These are phyloP conservation scores for Thereva unica DNA, from an alignment of 2,888 invertebrate species.

Conservation along the genomic window DNA sequence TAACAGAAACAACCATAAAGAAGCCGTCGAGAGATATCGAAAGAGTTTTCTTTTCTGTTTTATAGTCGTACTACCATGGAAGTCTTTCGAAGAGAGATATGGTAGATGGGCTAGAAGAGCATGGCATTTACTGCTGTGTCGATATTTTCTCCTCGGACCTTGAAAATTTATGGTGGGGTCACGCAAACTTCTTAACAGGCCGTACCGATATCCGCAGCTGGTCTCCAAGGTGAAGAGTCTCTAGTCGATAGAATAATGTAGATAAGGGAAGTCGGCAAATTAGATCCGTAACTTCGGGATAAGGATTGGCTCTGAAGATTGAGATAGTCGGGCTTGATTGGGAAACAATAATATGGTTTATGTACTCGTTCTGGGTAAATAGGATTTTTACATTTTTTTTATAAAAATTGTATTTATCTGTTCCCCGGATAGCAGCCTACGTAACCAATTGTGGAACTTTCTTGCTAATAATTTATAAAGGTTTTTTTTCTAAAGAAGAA, in stretches of 20 bases:
- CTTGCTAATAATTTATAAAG: slow-evolving; percentile 42
- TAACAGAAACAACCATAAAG: slow-evolving; percentile 62
- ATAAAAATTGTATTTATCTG: no score
- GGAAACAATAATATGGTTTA: slow-evolving; percentile 42
- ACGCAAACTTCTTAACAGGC: slow-evolving; percentile 43
- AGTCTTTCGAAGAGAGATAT: slow-evolving; percentile 45
- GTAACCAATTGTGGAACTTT: slow-evolving; percentile 41
- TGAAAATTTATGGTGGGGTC: slow-evolving; percentile 43
- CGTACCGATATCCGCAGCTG: slow-evolving; percentile 76
- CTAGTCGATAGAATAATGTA: slow-evolving; percentile 70
- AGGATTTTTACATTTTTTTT: slow-evolving; percentile 38
- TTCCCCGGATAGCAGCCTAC: slow-evolving; percentile 43
- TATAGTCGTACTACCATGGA: slow-evolving; percentile 45
- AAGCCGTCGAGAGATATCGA: slow-evolving; percentile 62
- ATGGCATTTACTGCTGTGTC: slow-evolving; percentile 46
- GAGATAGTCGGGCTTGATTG: slow-evolving; percentile 65
- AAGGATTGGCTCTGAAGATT: slow-evolving; percentile 76
- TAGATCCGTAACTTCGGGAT: slow-evolving; percentile 62
- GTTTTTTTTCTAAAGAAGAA: not conserved
- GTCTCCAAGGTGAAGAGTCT: slow-evolving; percentile 75
- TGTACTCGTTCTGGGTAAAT: slow-evolving; percentile 46
- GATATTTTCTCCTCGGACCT: slow-evolving; percentile 45
- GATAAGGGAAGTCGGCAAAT: slow-evolving; percentile 72
- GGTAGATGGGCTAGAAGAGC: no score
- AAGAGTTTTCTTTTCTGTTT: slow-evolving; percentile 54